phyloP scores from a whole-genome alignment of 2,888 invertebrate species.

The Catocala fraxini region DNA sequence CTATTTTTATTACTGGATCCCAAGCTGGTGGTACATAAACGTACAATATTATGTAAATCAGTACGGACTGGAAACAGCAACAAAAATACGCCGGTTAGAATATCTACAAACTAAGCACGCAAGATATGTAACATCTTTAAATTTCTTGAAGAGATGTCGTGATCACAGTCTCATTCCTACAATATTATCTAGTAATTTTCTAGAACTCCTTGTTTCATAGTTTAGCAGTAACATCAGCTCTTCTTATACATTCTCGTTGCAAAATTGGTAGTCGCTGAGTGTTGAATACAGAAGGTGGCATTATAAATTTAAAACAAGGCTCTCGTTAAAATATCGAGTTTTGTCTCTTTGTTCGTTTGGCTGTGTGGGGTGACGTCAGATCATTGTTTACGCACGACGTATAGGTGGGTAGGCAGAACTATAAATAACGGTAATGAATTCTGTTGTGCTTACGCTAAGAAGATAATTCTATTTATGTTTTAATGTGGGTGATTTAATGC shows the following conservation, averaged over 20 bases:
- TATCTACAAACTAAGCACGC: too few species aligned
- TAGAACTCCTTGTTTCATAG: constrained; percentile 13
- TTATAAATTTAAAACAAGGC: constrained; percentile 82
- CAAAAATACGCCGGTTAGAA: too few species aligned
- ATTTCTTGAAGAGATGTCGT: too few species aligned
- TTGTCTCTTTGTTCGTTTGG: constrained; percentile 56
- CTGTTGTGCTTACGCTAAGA: constrained; percentile 11
- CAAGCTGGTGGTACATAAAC: too few species aligned
- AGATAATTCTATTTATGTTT: constrained; percentile 2
- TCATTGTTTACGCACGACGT: constrained; percentile 27
- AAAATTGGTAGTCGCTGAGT: constrained; percentile 73
- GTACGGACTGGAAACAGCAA: too few species aligned
- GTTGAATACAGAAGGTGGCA: constrained; percentile 81
- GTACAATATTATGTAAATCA: too few species aligned
- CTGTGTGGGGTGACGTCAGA: constrained; percentile 48
- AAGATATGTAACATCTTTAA: too few species aligned
- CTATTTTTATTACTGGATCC: too few species aligned
- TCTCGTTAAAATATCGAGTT: constrained; percentile 82
- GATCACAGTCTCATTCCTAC: too few species aligned
- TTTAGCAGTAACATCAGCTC: constrained; percentile 41
- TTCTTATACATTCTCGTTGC: constrained; percentile 59
- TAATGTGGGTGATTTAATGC: not conserved
- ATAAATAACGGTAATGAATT: constrained; percentile 27
- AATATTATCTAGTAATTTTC: too few species aligned
- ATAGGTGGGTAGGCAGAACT: constrained; percentile 27